Conservation (phyloP, 1,140 invertebrate species). For the Pantala flavescens region DNA sequence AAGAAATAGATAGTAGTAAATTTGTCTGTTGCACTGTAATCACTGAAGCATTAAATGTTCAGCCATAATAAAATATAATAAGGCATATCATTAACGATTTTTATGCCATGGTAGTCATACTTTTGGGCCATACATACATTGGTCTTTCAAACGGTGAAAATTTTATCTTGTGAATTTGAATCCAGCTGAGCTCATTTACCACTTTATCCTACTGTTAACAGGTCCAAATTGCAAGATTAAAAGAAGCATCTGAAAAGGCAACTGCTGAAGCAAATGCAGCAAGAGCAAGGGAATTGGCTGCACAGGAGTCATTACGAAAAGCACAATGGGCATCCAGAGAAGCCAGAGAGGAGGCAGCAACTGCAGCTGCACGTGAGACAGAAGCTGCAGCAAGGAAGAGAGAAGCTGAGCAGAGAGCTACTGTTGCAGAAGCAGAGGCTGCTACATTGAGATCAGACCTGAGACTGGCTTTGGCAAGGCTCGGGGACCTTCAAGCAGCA, state of each 20-base stretch:
- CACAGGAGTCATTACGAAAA: constrained; percentile 64
- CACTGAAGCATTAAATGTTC: too few relatives aligned
- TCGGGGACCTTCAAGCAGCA: constrained; percentile 74
- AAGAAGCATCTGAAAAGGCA: constrained; percentile 72
- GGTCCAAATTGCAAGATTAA: constrained; percentile 65
- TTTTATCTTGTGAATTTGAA: too few relatives aligned
- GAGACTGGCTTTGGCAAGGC: constrained; percentile 67
- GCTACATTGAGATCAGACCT: constrained; percentile 56
- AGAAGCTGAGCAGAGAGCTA: constrained; percentile 57
- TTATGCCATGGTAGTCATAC: too few relatives aligned
- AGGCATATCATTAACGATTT: too few relatives aligned
- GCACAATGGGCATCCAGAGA: constrained; percentile 58
- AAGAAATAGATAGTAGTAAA: too few relatives aligned
- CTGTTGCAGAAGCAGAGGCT: constrained; percentile 51
- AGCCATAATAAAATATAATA: too few relatives aligned
- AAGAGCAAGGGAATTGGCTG: constrained; percentile 57
- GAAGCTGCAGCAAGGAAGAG: constrained; percentile 57
- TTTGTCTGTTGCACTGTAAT: too few relatives aligned
- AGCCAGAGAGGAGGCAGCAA: constrained; percentile 56
- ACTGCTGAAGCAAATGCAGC: constrained; percentile 60
- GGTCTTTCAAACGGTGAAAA: too few relatives aligned
- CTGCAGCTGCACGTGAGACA: constrained; percentile 53
- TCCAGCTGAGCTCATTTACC: too few relatives aligned
- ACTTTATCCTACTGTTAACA: constrained; percentile 29
- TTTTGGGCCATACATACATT: too few relatives aligned